Evolutionary conservation across 2,888 invertebrate species (phyloP).

Genomic region (Galerucella pusilla): DNA sequence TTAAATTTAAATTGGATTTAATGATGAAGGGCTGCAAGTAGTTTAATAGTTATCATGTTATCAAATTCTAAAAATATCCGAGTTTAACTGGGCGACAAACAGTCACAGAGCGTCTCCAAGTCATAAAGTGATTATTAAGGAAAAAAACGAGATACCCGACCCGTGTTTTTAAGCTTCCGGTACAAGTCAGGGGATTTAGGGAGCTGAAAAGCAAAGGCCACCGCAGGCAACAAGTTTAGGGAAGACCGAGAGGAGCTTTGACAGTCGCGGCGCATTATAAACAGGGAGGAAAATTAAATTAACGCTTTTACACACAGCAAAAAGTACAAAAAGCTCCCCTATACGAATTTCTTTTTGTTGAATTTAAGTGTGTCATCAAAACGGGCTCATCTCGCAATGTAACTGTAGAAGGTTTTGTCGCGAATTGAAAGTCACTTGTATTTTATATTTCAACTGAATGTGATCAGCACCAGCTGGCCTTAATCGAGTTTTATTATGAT

Average conservation of each 20-base stretch:
- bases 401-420: no score
- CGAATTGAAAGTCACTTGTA: neutral
- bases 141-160: conserved; percentile 56
- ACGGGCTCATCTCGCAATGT: neutral
- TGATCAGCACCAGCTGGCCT: no score
- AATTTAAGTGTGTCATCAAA: conserved; percentile 19
- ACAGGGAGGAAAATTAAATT: conserved; percentile 62
- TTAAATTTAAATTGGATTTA: no score
- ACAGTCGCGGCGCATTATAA: conserved; percentile 60
- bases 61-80: conserved; percentile 2
- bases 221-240: conserved; percentile 62
- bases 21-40: neutral
- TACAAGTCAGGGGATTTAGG: conserved; percentile 57
- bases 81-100: conserved; percentile 43
- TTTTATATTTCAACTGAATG: no score
- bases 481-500: no score
- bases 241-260: conserved; percentile 57
- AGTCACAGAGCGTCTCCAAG: conserved; percentile 38
- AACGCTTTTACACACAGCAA: conserved; percentile 59
- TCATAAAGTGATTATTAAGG: conserved; percentile 57
- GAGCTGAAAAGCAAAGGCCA: conserved; percentile 56
- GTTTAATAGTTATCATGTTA: neutral
- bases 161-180: conserved; percentile 60
- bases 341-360: conserved; percentile 6
- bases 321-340: conserved; percentile 55